Conservation (phyloP, 2,797 vertebrate genomes). For the Eleutherodactylus coqui region DNA sequence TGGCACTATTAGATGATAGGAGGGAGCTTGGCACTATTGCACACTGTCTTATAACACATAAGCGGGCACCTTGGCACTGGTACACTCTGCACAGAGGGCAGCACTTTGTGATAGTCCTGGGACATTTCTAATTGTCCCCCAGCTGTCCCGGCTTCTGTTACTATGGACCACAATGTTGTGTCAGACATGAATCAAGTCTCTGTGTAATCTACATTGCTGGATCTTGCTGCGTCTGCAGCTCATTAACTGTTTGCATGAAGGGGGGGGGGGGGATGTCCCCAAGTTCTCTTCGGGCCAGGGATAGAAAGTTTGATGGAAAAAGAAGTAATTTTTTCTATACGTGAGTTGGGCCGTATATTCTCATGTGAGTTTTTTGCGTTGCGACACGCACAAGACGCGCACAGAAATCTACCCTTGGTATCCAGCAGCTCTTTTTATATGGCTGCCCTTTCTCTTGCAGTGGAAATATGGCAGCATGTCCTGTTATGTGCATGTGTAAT, state of each 20-base stretch:
- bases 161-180: slow-evolving; percentile 26
- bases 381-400: too few species aligned
- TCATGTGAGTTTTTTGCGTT: too few species aligned
- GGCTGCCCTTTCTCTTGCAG: too few species aligned
- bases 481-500: too few species aligned
- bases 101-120: background rate
- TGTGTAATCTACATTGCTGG: slow-evolving; percentile 17
- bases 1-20: background rate
- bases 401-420: too few species aligned
- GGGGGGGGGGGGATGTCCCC: background rate
- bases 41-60: background rate
- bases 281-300: background rate
- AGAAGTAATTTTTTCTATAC: too few species aligned
- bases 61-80: background rate
- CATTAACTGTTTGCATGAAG: slow-evolving; percentile 6
- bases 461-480: too few species aligned
- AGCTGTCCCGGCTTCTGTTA: slow-evolving; percentile 1
- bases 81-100: slow-evolving; percentile 7
- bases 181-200: slow-evolving; percentile 23
- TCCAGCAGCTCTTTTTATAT: too few species aligned
- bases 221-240: background rate
- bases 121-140: slow-evolving; percentile 7
- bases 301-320: background rate
- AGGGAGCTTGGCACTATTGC: background rate
- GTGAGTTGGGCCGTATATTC: too few species aligned